These are phyloP conservation scores for Drymodes brunneopygia DNA, from an alignment of 2,113 vertebrate genomes.

Conservation along the genomic window DNA sequence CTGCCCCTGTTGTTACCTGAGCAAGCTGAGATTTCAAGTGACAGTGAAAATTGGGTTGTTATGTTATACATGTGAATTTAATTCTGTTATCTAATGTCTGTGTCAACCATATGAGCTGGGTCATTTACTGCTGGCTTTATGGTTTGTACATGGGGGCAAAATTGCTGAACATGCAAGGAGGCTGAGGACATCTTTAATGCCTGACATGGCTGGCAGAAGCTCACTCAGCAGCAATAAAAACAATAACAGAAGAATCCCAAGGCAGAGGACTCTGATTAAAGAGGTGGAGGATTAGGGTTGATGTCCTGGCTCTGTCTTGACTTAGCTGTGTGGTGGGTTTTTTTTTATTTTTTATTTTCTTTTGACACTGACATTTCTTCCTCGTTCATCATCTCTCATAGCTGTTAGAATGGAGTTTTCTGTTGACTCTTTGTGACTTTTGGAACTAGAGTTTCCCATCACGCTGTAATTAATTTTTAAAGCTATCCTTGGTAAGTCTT, in stretches of 20 bases:
- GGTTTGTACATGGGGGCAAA: neutral
- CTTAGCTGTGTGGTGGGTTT: neutral
- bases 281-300: neutral
- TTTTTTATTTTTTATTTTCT: neutral
- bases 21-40: neutral
- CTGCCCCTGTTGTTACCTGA: neutral
- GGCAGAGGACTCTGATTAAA: rapidly evolving
- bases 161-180: neutral
- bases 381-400: neutral
- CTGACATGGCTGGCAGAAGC: neutral
- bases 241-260: neutral
- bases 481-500: neutral
- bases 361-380: neutral
- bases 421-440: neutral
- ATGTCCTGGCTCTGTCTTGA: neutral
- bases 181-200: neutral
- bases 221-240: neutral
- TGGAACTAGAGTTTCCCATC: neutral
- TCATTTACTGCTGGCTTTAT: neutral
- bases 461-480: neutral
- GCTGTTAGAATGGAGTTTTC: neutral
- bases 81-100: neutral
- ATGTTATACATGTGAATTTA: neutral
- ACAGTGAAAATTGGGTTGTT: neutral
- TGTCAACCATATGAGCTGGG: neutral